Conservation (phyloP, 2,797 vertebrate genomes). For the Pipistrellus pygmaeus region DNA sequence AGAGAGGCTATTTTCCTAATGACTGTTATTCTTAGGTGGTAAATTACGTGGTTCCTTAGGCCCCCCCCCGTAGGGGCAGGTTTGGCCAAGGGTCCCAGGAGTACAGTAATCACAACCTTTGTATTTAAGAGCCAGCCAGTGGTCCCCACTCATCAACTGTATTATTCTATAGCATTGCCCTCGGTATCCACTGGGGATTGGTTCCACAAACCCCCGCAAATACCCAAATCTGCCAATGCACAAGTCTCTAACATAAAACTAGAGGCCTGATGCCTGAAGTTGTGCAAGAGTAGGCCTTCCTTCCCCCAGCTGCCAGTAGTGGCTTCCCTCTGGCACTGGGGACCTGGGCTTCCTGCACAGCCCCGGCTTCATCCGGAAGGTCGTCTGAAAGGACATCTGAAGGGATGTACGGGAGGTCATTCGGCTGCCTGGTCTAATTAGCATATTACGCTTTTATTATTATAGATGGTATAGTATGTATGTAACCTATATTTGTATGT, state of each 20-base stretch:
- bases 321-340: too few relatives aligned
- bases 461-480: neutral
- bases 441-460: too few relatives aligned
- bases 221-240: neutral
- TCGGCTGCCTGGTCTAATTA: too few relatives aligned
- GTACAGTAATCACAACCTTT: neutral
- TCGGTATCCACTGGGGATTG: too few relatives aligned
- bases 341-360: too few relatives aligned
- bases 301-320: too few relatives aligned
- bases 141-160: neutral
- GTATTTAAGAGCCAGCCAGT: neutral
- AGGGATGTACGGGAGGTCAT: too few relatives aligned
- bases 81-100: neutral
- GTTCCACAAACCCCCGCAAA: neutral
- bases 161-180: too few relatives aligned
- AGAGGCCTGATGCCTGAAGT: too few relatives aligned
- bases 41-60: neutral
- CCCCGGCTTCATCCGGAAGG: too few relatives aligned
- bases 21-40: neutral
- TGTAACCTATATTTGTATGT: neutral
- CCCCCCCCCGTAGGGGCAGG: neutral
- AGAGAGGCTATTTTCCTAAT: constrained; percentile 30
- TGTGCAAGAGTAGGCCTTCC: too few relatives aligned
- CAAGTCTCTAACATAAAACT: neutral
- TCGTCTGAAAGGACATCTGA: too few relatives aligned